Conservation (phyloP, 2,113 vertebrate genomes). For the Ictidomys tridecemlineatus region DNA sequence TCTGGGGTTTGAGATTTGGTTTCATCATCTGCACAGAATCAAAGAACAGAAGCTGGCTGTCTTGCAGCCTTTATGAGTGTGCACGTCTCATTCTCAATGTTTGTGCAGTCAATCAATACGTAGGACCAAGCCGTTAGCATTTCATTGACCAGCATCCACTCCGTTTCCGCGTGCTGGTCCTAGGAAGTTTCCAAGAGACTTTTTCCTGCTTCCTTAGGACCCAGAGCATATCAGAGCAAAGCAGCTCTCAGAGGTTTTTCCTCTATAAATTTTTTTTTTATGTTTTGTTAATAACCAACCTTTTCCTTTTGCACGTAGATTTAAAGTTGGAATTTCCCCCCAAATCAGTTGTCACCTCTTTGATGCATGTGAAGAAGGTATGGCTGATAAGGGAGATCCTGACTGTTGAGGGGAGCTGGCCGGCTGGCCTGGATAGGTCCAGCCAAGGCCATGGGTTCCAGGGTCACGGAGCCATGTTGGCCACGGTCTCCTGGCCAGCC, state of each 20-base stretch:
- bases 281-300: constrained; percentile 2
- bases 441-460: neutral
- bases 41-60: neutral
- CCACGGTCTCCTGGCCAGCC: neutral
- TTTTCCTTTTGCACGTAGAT: constrained; percentile 11
- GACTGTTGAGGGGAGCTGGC: neutral
- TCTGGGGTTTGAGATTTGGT: constrained; percentile 57
- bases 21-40: constrained; percentile 44
- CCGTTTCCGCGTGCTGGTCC: constrained; percentile 68
- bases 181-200: constrained; percentile 63
- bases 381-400: neutral
- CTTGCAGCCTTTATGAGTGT: neutral
- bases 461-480: neutral
- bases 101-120: constrained; percentile 58
- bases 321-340: neutral
- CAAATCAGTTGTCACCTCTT: neutral
- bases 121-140: constrained; percentile 69
- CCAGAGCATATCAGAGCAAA: constrained; percentile 35
- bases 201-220: constrained; percentile 50
- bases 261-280: neutral
- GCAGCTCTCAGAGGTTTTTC: neutral
- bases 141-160: constrained; percentile 48
- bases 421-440: neutral
- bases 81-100: constrained; percentile 4
- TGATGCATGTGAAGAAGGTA: neutral